A percentile compares a stretch with the other conserved stretches of the same genome.
phyloP scores from a whole-genome alignment of 2,888 invertebrate species.

The Drosophila engyochracea region DNA sequence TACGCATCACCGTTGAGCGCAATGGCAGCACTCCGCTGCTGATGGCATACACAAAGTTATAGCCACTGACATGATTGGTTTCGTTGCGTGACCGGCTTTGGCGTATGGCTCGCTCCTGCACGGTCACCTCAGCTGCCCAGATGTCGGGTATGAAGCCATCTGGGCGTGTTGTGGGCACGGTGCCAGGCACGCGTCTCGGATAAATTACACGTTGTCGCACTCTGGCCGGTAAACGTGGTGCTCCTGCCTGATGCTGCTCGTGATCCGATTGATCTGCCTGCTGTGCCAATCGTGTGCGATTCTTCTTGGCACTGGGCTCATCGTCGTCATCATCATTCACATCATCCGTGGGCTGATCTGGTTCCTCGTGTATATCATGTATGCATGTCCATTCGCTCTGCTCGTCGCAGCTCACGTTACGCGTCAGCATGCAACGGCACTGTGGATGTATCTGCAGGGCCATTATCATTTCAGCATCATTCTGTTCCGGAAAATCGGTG shows the following conservation, averaged over 20 bases:
- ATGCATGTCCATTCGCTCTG: constrained; percentile 97
- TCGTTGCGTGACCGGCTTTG: constrained; percentile 80
- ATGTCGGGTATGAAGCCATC: constrained; percentile 84
- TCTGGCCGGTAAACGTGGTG: constrained; percentile 3
- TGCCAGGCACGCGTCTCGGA: constrained; percentile 1
- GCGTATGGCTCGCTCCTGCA: constrained; percentile 83
- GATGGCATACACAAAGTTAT: constrained; percentile 85
- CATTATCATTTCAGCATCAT: constrained; percentile 96
- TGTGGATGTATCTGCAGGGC: constrained; percentile 88
- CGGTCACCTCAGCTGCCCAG: constrained; percentile 85
- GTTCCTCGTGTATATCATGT: constrained; percentile 93
- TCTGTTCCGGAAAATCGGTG: constrained; percentile 93
- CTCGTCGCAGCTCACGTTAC: constrained; percentile 95
- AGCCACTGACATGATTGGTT: constrained; percentile 80
- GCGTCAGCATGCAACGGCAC: constrained; percentile 93
- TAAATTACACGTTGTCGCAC: constrained; percentile 12
- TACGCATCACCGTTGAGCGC: constrained; percentile 13
- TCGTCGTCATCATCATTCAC: constrained; percentile 68
- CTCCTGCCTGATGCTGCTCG: background rate
- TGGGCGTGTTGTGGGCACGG: constrained; percentile 28
- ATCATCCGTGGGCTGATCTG: constrained; percentile 84
- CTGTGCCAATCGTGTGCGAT: constrained; percentile 26
- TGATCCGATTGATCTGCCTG: constrained; percentile 6
- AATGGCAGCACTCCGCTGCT: constrained; percentile 84
- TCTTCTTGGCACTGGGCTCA: constrained; percentile 54